A percentile compares a stretch with the other conserved stretches of the same genome.
These are phyloP conservation scores for Melanaphis sacchari DNA, from an alignment of 1,140 invertebrate genomes.

Conservation along the genomic window DNA sequence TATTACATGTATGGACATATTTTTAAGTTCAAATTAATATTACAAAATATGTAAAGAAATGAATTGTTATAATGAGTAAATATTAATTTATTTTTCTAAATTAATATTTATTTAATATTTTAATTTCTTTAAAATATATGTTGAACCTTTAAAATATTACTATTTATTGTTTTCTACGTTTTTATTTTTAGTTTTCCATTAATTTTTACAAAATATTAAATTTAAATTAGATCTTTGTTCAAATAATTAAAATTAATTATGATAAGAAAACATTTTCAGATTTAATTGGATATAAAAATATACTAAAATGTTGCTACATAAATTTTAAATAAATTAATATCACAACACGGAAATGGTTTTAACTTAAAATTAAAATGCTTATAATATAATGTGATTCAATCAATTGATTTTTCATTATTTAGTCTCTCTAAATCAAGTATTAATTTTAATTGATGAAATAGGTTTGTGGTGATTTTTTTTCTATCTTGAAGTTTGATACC, in stretches of 20 bases:
- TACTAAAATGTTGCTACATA: neutral
- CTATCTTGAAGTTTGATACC: neutral
- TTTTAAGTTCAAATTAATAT: too few species aligned
- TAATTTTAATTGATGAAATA: neutral
- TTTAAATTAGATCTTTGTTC: neutral
- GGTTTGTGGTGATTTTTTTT: neutral
- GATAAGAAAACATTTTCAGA: too few species aligned
- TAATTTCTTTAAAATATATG: neutral
- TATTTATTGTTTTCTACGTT: neutral
- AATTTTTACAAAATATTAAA: neutral
- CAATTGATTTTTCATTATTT: neutral
- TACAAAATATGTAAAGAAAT: too few species aligned
- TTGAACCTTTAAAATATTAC: neutral
- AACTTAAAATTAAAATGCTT: neutral
- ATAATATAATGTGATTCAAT: too few species aligned
- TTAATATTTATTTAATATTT: too few species aligned
- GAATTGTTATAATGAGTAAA: too few species aligned
- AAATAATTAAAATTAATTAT: too few species aligned
- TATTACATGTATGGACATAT: too few species aligned
- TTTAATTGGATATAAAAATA: neutral
- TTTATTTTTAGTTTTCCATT: neutral
- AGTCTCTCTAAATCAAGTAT: neutral
- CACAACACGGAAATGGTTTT: neutral
- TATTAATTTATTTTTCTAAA: too few species aligned
- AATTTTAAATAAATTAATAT: neutral